Evolutionary conservation across 2,888 invertebrate genomes (phyloP).

Genomic region (Melanostoma scalare): DNA sequence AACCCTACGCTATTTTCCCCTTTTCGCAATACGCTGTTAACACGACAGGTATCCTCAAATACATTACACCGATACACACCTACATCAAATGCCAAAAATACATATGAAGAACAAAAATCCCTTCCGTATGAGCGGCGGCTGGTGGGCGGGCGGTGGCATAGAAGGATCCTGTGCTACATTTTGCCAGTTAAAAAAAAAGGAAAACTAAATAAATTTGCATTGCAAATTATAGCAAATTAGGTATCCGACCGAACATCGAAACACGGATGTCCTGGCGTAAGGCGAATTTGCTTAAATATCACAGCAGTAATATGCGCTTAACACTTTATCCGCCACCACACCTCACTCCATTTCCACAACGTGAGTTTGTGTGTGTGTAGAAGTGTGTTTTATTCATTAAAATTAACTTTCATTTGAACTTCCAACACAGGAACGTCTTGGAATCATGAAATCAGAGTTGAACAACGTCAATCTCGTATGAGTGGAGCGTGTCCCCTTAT

Average conservation of each 20-base stretch:
- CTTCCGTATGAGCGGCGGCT: no score
- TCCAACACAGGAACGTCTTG: slow-evolving; percentile 42
- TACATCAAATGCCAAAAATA: neutral
- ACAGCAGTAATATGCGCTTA: slow-evolving; percentile 8
- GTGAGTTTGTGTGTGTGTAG: neutral
- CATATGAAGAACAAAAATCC: neutral
- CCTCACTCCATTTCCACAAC: neutral
- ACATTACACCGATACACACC: slow-evolving; percentile 33
- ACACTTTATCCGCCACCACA: neutral
- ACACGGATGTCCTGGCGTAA: slow-evolving; percentile 23
- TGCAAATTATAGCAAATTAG: slow-evolving; percentile 72
- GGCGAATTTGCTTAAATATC: slow-evolving; percentile 23
- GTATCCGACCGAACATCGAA: slow-evolving; percentile 51
- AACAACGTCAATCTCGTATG: neutral
- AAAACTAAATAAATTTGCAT: slow-evolving; percentile 70
- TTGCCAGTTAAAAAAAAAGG: neutral
- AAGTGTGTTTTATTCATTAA: slow-evolving; percentile 37
- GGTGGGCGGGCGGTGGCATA: no score
- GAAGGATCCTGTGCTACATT: neutral
- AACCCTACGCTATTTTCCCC: neutral
- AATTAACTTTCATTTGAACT: slow-evolving; percentile 68
- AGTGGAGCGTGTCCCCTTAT: neutral
- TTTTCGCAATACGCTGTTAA: slow-evolving; percentile 25
- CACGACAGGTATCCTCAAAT: slow-evolving; percentile 62
- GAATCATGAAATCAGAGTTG: slow-evolving; percentile 39